A percentile compares a stretch with the other conserved stretches of the same genome.
phyloP scores from a whole-genome alignment of 2,797 vertebrate species.

The Xenops minutus region DNA sequence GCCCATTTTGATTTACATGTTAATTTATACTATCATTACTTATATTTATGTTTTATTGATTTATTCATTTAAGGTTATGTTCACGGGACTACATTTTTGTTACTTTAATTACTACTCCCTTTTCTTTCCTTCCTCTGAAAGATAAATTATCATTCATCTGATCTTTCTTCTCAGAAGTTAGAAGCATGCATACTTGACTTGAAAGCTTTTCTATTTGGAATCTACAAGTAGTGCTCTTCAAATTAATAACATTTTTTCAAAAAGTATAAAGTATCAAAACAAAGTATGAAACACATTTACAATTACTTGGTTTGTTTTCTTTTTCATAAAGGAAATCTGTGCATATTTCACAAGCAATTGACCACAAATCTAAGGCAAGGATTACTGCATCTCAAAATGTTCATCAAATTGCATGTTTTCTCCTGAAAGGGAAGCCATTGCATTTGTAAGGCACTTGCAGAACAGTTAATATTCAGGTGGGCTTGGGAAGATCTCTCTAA shows the following conservation, averaged over 20 bases:
- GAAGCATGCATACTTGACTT: conserved; percentile 9
- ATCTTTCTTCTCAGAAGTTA: conserved; percentile 1
- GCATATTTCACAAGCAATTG: not conserved
- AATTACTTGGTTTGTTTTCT: not conserved
- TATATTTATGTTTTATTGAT: not conserved
- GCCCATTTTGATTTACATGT: not conserved
- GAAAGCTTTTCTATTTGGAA: conserved; percentile 56
- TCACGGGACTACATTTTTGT: not conserved
- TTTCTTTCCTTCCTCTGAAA: not conserved
- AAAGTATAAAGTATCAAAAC: not conserved
- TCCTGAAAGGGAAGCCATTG: not conserved
- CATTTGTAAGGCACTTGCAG: not conserved
- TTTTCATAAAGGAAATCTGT: not conserved
- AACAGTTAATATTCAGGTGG: not conserved
- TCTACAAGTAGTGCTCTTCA: conserved; percentile 26
- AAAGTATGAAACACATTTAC: not conserved
- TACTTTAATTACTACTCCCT: not conserved
- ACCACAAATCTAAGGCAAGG: not conserved
- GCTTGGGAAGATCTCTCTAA: not conserved
- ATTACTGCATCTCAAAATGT: not conserved
- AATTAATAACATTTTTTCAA: not conserved
- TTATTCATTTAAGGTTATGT: not conserved
- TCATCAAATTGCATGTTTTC: not conserved
- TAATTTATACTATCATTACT: conserved; percentile 10
- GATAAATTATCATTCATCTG: not conserved